These are phyloP conservation scores for Hipparchia semele DNA, from an alignment of 2,888 invertebrate genomes.

Conservation along the genomic window DNA sequence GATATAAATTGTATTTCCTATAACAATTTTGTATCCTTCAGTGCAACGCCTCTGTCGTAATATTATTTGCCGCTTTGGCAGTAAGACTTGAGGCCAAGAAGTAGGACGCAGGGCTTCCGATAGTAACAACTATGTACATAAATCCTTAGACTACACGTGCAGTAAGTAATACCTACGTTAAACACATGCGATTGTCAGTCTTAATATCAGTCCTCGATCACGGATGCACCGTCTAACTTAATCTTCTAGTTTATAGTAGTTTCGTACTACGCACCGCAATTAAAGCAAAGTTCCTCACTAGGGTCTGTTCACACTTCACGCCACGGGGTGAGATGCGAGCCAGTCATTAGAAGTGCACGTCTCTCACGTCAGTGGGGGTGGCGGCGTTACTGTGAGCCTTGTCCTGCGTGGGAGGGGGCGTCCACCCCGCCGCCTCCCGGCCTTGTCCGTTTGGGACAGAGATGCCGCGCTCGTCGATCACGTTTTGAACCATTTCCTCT, in stretches of 20 bases:
- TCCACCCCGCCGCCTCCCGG: conserved; percentile 71
- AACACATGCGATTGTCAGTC: conserved; percentile 79
- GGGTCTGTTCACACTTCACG: conserved; percentile 21
- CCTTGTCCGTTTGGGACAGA: conserved; percentile 74
- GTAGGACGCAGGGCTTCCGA: conserved; percentile 67
- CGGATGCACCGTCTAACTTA: conserved; percentile 67
- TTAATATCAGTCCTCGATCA: conserved; percentile 79
- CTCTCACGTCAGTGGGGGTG: conserved; percentile 93
- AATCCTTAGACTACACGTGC: conserved; percentile 65
- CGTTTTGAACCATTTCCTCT: conserved; percentile 88
- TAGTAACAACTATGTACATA: conserved; percentile 58
- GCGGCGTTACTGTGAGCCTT: conserved; percentile 89
- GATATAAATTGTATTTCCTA: conserved; percentile 49
- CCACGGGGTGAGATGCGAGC: conserved; percentile 23
- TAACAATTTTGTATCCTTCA: conserved; percentile 51
- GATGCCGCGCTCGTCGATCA: conserved; percentile 71
- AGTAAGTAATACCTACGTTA: conserved; percentile 67
- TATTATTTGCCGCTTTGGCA: conserved; percentile 45
- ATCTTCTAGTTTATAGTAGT: conserved; percentile 76
- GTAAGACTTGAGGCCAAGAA: conserved; percentile 64
- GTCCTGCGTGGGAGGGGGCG: conserved; percentile 75
- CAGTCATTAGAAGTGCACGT: conserved; percentile 87
- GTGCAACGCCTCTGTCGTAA: conserved; percentile 46
- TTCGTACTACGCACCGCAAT: conserved; percentile 77
- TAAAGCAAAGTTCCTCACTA: conserved; percentile 58